Percentiles rank a stretch among this genome's conserved stretches.
These are phyloP conservation scores for Neuroterus valhalla DNA, from an alignment of 1,140 invertebrate species.

Conservation along the genomic window DNA sequence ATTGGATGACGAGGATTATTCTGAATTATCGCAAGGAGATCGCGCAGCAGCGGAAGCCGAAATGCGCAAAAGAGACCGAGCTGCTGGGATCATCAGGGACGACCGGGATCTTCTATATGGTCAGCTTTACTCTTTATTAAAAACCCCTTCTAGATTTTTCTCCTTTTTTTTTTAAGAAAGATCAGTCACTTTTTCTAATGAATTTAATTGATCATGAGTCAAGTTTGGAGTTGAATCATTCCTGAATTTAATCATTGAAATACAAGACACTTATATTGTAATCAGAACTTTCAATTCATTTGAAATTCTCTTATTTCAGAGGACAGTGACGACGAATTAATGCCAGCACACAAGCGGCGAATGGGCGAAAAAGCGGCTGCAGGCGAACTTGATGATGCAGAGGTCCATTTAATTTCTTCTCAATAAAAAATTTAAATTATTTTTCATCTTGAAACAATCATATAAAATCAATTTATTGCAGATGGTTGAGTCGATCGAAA, in stretches of 20 bases:
- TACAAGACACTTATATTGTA: no score
- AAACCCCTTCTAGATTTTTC: constrained; percentile 38
- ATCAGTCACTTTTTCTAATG: no score
- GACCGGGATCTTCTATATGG: constrained; percentile 88
- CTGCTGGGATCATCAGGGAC: constrained; percentile 86
- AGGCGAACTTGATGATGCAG: constrained; percentile 85
- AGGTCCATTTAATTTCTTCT: constrained; percentile 33
- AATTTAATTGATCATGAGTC: no score
- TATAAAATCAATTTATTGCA: constrained; percentile 59
- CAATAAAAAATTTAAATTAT: constrained; percentile 12
- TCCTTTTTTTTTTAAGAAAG: background rate
- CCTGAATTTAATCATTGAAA: no score
- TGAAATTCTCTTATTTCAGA: constrained; percentile 63
- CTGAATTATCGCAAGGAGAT: constrained; percentile 89
- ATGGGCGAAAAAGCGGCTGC: constrained; percentile 90
- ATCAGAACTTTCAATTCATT: constrained; percentile 16
- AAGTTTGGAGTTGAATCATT: no score
- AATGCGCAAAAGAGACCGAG: constrained; percentile 89
- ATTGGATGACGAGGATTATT: constrained; percentile 94
- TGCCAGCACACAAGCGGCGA: constrained; percentile 84
- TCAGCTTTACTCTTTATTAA: constrained; percentile 38
- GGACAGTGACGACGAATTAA: constrained; percentile 78
- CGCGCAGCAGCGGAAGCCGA: constrained; percentile 91
- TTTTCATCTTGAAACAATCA: constrained; percentile 5
- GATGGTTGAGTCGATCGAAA: constrained; percentile 98